Evolutionary conservation across 2,888 invertebrate species (phyloP).

Genomic region (Orchesellides sinensis): DNA sequence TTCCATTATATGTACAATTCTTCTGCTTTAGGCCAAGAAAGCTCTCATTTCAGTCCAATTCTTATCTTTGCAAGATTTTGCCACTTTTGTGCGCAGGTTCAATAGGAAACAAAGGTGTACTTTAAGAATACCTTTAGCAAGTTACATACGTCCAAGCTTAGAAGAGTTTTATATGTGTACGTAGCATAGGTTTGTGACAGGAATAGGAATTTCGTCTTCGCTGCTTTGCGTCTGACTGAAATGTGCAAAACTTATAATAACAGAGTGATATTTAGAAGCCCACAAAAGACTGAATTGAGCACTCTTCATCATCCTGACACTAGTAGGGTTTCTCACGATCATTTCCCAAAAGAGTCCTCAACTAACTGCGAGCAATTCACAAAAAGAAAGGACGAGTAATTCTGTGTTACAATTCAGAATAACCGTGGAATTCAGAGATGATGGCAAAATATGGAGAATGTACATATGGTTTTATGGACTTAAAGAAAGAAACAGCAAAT

Average conservation of each 20-base stretch:
- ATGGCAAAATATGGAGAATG: not conserved
- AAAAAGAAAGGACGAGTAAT: conserved; percentile 31
- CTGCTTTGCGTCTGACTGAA: too few species aligned
- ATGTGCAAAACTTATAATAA: conserved; percentile 1
- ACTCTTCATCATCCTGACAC: conserved; percentile 32
- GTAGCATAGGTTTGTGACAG: too few species aligned
- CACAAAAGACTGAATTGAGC: conserved; percentile 35
- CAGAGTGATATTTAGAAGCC: conserved; percentile 26
- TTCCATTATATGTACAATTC: not conserved
- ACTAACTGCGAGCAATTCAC: not conserved
- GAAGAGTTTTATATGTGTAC: not conserved
- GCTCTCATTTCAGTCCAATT: too few species aligned
- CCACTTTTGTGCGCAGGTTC: not conserved
- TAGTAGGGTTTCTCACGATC: conserved; percentile 55
- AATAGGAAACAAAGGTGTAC: conserved; percentile 9
- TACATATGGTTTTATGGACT: not conserved
- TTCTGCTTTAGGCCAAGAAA: too few species aligned
- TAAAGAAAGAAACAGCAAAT: not conserved
- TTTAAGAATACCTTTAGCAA: conserved; percentile 5
- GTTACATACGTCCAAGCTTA: not conserved
- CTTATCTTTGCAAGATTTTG: too few species aligned
- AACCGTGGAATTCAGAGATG: not conserved
- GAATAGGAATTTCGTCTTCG: not conserved
- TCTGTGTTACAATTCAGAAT: conserved; percentile 28
- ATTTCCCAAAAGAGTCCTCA: conserved; percentile 30